Conservation (phyloP, 23 tunicate species). For the Oikopleura albicans region DNA sequence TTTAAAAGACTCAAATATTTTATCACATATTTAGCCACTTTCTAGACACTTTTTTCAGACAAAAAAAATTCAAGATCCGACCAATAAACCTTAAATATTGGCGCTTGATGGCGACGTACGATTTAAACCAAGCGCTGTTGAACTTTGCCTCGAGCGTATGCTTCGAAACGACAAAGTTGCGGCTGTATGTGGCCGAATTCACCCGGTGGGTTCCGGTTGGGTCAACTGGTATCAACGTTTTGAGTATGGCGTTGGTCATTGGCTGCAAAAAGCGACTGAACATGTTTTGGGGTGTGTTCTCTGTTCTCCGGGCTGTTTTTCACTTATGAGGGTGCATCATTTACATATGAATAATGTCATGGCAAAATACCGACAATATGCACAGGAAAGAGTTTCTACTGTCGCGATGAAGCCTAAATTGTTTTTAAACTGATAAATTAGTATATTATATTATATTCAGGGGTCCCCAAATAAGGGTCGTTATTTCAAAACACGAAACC, state of each 20-base stretch:
- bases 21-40: too few species aligned
- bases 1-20: too few species aligned
- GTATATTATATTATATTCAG: too few species aligned
- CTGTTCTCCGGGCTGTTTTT: conserved; percentile 95
- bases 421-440: too few species aligned
- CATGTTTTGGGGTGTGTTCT: conserved; percentile 95
- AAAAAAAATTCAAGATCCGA: too few species aligned
- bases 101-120: conserved; percentile 96
- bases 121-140: conserved; percentile 70
- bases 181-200: conserved; percentile 97
- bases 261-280: conserved; percentile 92
- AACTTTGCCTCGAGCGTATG: conserved; percentile 62
- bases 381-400: too few species aligned
- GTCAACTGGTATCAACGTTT: conserved; percentile 91
- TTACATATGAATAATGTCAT: conserved; percentile 54
- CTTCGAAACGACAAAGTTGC: conserved; percentile 67
- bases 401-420: too few species aligned
- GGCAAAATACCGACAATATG: conserved; percentile 27
- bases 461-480: too few species aligned
- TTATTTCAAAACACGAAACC: too few species aligned
- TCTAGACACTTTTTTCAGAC: too few species aligned
- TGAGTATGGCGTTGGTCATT: conserved; percentile 95
- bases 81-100: conserved; percentile 36
- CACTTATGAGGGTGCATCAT: conserved; percentile 51
- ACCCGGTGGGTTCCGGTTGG: conserved; percentile 74